Conservation (phyloP, 2,113 vertebrate species). For the Thomomys bottae region DNA sequence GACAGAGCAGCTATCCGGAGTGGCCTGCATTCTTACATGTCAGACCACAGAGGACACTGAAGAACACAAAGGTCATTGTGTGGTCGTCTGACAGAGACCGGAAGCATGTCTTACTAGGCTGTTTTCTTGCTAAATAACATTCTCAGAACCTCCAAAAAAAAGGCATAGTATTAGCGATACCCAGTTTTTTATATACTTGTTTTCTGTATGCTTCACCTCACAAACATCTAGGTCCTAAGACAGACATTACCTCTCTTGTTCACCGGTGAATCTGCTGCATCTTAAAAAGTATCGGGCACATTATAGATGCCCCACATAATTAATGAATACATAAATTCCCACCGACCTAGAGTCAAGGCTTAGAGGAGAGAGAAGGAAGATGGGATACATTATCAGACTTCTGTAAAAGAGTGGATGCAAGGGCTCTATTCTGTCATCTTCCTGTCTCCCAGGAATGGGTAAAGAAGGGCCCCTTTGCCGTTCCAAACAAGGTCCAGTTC, state of each 20-base stretch:
- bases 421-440: background rate
- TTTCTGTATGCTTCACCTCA: background rate
- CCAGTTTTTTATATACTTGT: background rate
- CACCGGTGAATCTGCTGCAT: background rate
- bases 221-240: background rate
- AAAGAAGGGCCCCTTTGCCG: background rate
- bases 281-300: background rate
- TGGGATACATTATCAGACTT: background rate
- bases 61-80: background rate
- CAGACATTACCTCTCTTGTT: background rate
- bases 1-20: background rate
- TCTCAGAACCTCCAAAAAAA: conserved; percentile 10
- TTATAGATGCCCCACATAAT: background rate
- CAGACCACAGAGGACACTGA: background rate
- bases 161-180: background rate
- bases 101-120: background rate
- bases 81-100: background rate
- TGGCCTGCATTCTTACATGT: background rate
- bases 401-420: background rate
- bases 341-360: background rate
- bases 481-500: background rate
- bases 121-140: background rate
- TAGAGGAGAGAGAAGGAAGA: background rate
- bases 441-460: background rate
- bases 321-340: background rate